Evolutionary conservation across 2,888 invertebrate species (phyloP).

Genomic region (Lepidocyrtoides sp.): DNA sequence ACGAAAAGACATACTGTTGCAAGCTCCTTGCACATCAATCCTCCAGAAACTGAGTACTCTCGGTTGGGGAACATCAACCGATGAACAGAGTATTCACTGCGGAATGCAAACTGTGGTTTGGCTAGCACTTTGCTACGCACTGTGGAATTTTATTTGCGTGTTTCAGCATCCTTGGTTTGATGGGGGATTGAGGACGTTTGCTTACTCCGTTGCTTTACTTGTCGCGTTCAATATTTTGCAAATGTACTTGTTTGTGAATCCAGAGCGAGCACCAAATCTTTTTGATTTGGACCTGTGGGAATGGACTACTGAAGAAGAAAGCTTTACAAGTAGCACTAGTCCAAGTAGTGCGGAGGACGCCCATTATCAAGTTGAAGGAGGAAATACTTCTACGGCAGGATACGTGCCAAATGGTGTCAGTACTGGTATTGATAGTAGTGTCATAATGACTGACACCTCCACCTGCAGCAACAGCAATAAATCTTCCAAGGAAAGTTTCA

Average conservation of each 20-base stretch:
- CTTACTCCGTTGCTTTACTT: constrained; percentile 1
- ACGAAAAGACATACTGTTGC: constrained; percentile 28
- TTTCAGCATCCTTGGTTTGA: constrained; percentile 53
- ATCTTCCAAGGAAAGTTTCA: constrained; percentile 47
- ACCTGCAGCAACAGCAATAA: background rate
- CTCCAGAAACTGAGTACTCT: constrained; percentile 53
- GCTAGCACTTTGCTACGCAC: constrained; percentile 9
- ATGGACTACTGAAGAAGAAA: background rate
- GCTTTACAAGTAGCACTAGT: background rate
- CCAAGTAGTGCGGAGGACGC: background rate
- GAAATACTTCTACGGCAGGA: background rate
- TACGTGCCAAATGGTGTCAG: constrained; percentile 13
- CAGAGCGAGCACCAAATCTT: constrained; percentile 9
- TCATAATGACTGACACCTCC: background rate
- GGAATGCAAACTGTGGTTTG: constrained; percentile 10
- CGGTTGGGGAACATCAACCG: constrained; percentile 35
- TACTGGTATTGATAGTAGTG: background rate
- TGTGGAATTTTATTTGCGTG: constrained; percentile 42
- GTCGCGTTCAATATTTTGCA: constrained; percentile 40
- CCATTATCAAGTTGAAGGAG: background rate
- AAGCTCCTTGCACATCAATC: constrained; percentile 51
- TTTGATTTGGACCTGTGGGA: constrained; percentile 55
- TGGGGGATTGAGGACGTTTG: constrained; percentile 5
- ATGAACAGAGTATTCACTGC: constrained; percentile 1
- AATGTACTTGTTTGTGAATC: constrained; percentile 47